Evolutionary conservation across 2,888 invertebrate species (phyloP), one percentile per base, ranked within the genome.

Genomic region (Itoplectis maculator): DNA sequence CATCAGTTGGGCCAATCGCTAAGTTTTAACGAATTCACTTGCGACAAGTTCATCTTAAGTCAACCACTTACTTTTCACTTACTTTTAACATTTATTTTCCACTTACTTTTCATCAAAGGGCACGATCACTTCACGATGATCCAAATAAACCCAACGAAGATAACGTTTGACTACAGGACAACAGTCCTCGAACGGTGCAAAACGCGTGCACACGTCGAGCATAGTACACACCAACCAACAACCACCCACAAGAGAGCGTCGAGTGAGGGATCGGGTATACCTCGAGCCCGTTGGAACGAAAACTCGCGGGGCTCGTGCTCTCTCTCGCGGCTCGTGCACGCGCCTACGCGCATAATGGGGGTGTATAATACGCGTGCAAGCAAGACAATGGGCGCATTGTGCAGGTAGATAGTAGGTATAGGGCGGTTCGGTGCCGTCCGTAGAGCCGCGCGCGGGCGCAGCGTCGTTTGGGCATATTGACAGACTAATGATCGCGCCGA

Each of bases 381-480:
- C 89, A 92, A 92, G 92, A 92, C 92, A 92, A 92, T 92, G 89
- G 92, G 87, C 83, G 90, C 91, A 92, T 92, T 92, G 92, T 92
- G 90, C 91, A 90, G 92, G 91, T 92, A 92, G 91, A 88, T 89
- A 87, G 84, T 88, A 87, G 84, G 88, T 88, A 87, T 84, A 83
- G 84, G 84, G 82, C 80, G 68, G 83, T 82, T 81, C 79, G 68
- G 65, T n/a, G 78, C 77, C 84, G 87, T 86, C 87, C 87, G 87
- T 87, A 86, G 79, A 83, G 85, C 79, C 85, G 83, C 84, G 84
- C 84, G 86, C 85, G 86, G 88, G 29, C 2, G 29, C 29, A 90
- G 89, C 91, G 90, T 91, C 90, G 92, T 91, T 92, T 91, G 89
- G 90, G 91, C 92, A 92, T 92, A 92, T 92, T 92, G 92, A 92